Percentiles rank a stretch among this genome's conserved stretches.
phyloP scores from a whole-genome alignment of 2,113 vertebrate species.

The Pluvianellus socialis region DNA sequence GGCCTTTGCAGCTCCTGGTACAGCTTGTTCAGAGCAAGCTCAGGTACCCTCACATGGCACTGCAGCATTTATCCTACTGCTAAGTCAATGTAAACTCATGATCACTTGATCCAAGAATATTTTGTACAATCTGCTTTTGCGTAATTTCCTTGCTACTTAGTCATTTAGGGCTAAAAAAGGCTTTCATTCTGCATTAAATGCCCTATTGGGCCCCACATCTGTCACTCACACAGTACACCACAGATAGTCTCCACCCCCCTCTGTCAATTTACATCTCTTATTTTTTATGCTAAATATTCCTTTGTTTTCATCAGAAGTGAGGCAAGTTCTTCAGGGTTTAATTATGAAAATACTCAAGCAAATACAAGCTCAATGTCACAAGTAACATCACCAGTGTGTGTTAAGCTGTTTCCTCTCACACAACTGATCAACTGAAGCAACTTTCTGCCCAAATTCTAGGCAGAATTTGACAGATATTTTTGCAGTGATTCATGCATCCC shows the following conservation, averaged over 20 bases:
- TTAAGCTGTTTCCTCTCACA: neutral
- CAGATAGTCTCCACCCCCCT: neutral
- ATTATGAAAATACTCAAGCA: neutral
- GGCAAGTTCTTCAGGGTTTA: neutral
- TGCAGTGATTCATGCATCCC: neutral
- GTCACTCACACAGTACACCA: neutral
- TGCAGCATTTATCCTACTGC: neutral
- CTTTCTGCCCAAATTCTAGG: neutral
- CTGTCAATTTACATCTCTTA: neutral
- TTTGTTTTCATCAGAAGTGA: neutral
- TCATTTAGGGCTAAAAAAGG: conserved; percentile 27
- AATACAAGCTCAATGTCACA: neutral
- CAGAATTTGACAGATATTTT: conserved; percentile 1
- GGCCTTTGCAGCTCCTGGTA: neutral
- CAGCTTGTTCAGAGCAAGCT: neutral
- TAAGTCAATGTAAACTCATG: conserved; percentile 39
- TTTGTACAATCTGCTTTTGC: conserved; percentile 23
- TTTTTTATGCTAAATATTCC: neutral
- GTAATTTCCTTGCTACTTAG: conserved; percentile 12
- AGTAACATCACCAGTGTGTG: neutral
- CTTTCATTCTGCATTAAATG: neutral
- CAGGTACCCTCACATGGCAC: neutral
- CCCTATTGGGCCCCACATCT: neutral
- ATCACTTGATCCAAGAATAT: conserved; percentile 46
- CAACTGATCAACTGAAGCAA: neutral